Evolutionary conservation across 2,113 vertebrate species (phyloP).

Genomic region (Mesocricetus auratus): DNA sequence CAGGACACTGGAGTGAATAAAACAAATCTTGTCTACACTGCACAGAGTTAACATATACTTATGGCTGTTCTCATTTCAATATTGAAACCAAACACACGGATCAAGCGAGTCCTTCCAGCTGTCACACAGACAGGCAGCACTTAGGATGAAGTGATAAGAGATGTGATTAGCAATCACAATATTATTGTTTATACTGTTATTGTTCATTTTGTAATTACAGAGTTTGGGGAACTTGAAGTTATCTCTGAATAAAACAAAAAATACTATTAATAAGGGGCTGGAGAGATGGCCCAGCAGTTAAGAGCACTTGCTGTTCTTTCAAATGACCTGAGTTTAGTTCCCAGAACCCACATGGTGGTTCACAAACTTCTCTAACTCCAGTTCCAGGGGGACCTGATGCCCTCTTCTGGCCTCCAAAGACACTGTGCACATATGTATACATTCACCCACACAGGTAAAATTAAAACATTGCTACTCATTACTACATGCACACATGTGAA

Average conservation of each 20-base stretch:
- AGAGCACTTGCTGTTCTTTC: background rate
- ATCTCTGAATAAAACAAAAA: background rate
- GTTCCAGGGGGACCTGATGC: background rate
- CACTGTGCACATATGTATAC: background rate
- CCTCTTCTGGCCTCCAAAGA: background rate
- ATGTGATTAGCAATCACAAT: background rate
- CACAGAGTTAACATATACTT: background rate
- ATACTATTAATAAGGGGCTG: background rate
- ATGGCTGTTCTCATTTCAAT: background rate
- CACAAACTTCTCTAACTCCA: background rate
- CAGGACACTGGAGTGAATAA: background rate
- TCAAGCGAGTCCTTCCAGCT: background rate
- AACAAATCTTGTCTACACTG: background rate
- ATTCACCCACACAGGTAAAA: background rate
- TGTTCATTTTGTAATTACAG: background rate
- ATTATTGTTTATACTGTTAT: background rate
- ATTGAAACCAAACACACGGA: background rate
- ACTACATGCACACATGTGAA: background rate
- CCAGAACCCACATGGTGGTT: background rate
- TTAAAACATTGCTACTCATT: background rate
- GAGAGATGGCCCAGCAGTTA: background rate
- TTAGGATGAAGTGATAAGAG: background rate
- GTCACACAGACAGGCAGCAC: fast-evolving
- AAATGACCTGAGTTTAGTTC: background rate
- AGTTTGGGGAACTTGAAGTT: background rate